Evolutionary conservation across 2,113 vertebrate species (phyloP), one percentile per base, ranked within the genome.

Genomic region (Seriola rivoliana): DNA sequence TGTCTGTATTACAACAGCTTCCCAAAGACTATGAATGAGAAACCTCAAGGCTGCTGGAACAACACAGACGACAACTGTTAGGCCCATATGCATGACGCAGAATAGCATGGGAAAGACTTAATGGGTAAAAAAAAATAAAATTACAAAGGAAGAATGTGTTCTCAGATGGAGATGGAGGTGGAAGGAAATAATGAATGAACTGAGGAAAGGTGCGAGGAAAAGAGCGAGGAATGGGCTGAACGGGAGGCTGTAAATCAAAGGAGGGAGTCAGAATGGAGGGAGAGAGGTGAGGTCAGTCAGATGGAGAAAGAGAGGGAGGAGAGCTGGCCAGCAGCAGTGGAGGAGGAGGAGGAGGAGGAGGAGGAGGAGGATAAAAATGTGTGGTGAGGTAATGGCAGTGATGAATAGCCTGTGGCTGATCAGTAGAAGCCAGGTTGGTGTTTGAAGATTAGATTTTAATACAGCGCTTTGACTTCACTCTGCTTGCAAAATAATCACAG

Each of bases 371-470:
- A 91, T 92, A 90, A 93, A 91, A 92, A 85, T 90, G 93, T 81
- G 81, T 88, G 74, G 68, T 94, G 94, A 93, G 94, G 94, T 94
- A 94, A 94, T 95, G 94, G 93, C 94, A 94, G 90, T 95, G 94
- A 95, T 94, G 91, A 94, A 95, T 94, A 90, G 95, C 91, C 88
- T 19, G 23, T 88, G 91, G 93, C 92, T 94, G 92, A 95, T 95
- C 93, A 93, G 93, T 81, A 83, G 92, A 91, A 93, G 89, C 90
- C 92, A 92, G 95, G 93, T 94, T 94, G 91, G 89, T 91, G 93
- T 94, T 95, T 91, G 92, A 93, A 95, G 95, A 95, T 95, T 95
- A 94, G 94, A 95, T 95, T 95, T 95, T 94, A 95, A 95, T 95
- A 92, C 91, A 92, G 92, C 73, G 84, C 91, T 93, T 91, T 93